Percentiles rank a stretch among this genome's conserved stretches.
These are phyloP conservation scores for Epinephelus fuscoguttatus DNA, from an alignment of 2,113 vertebrate genomes.

Conservation along the genomic window DNA sequence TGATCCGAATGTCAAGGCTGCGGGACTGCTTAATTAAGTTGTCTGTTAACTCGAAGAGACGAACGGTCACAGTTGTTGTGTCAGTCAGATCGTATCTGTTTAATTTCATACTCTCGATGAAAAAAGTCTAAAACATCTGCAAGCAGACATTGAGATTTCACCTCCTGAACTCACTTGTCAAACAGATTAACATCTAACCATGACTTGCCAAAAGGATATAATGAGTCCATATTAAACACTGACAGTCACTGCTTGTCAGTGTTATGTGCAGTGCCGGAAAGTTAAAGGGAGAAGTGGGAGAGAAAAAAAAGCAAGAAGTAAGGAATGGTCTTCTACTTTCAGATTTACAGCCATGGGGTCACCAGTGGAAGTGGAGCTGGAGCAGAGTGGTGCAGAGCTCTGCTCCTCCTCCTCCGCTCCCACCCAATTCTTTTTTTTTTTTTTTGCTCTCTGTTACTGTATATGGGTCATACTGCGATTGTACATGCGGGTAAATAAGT, in stretches of 20 bases:
- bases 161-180: slow-evolving; percentile 40
- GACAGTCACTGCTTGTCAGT: slow-evolving; percentile 31
- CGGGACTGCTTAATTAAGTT: slow-evolving; percentile 26
- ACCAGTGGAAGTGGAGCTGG: slow-evolving; percentile 71
- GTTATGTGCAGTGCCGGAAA: slow-evolving; percentile 14
- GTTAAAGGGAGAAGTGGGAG: too few relatives aligned
- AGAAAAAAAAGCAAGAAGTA: background rate
- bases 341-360: slow-evolving; percentile 75
- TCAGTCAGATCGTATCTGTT: slow-evolving; percentile 30
- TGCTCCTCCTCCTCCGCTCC: slow-evolving; percentile 40
- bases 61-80: slow-evolving; percentile 13
- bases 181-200: slow-evolving; percentile 39
- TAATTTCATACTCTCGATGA: slow-evolving; percentile 15
- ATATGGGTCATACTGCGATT: slow-evolving; percentile 74
- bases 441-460: slow-evolving; percentile 68
- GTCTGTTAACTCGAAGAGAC: slow-evolving; percentile 12
- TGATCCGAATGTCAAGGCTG: slow-evolving; percentile 19
- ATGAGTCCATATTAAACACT: slow-evolving; percentile 35
- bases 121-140: slow-evolving; percentile 49
- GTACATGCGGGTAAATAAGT: slow-evolving; percentile 53
- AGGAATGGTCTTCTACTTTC: slow-evolving; percentile 49
- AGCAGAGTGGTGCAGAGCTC: slow-evolving; percentile 74
- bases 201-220: slow-evolving; percentile 39
- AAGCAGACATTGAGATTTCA: slow-evolving; percentile 23
- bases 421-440: slow-evolving; percentile 55